Conservation (phyloP, 2,888 invertebrate species). For the Epinotia ramella region DNA sequence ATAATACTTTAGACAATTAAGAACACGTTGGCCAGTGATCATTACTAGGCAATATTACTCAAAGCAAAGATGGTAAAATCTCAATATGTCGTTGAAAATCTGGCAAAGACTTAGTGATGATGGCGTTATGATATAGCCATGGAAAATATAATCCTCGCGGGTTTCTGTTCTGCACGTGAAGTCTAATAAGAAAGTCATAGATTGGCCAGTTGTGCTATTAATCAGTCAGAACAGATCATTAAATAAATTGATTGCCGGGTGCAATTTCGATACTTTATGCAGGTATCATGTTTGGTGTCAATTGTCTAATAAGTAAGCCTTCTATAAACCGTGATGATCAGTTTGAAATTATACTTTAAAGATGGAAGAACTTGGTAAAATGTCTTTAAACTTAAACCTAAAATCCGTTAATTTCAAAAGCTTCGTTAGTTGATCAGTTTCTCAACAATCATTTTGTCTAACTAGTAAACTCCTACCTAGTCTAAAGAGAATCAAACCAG, state of each 20-base stretch:
- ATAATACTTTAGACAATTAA: background rate
- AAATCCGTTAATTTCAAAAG: conserved; percentile 12
- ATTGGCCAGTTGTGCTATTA: background rate
- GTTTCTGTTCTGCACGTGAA: background rate
- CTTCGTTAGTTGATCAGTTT: background rate
- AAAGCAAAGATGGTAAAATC: background rate
- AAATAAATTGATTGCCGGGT: background rate
- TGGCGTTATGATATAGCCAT: background rate
- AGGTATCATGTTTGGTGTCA: background rate
- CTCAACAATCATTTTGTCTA: background rate
- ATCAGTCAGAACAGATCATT: background rate
- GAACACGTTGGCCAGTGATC: conserved; percentile 3
- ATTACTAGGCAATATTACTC: background rate
- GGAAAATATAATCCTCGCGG: background rate
- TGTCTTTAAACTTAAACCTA: no score
- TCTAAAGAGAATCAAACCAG: conserved; percentile 29
- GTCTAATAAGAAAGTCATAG: conserved; percentile 13
- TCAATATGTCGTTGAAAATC: no score
- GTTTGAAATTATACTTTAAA: background rate
- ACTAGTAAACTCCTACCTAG: background rate
- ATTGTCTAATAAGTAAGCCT: background rate
- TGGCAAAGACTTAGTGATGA: no score
- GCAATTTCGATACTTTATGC: background rate
- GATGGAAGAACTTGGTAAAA: background rate
- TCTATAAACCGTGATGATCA: background rate